A percentile compares a stretch with the other conserved stretches of the same genome.
These are phyloP conservation scores for Nasonia oneida DNA, from an alignment of 2,888 invertebrate genomes.

Conservation along the genomic window DNA sequence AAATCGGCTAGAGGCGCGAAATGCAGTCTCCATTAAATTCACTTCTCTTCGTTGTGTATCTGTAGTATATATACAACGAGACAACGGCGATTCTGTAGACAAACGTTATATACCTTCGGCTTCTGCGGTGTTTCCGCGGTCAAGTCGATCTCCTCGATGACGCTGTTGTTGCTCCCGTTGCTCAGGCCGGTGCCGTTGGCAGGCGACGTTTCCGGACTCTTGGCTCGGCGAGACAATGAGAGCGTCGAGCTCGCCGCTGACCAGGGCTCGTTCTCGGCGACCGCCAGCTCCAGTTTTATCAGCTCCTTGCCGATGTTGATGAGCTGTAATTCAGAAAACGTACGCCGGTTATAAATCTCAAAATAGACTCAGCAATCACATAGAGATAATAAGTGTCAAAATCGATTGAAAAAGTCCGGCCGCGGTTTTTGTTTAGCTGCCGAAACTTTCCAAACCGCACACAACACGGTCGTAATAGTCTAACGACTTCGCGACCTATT, in stretches of 20 bases:
- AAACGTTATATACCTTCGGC: constrained; percentile 51
- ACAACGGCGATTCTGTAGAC: neutral
- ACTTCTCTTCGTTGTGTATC: neutral
- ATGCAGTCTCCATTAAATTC: neutral
- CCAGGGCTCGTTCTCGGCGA: constrained; percentile 65
- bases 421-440: neutral
- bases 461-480: constrained; percentile 7
- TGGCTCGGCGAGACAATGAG: constrained; percentile 68
- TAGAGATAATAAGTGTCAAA: neutral
- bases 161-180: neutral
- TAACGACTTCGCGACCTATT: neutral
- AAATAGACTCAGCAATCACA: neutral
- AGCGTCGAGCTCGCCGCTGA: constrained; percentile 69
- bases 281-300: constrained; percentile 83
- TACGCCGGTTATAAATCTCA: neutral
- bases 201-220: constrained; percentile 24
- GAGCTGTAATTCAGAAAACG: constrained; percentile 75
- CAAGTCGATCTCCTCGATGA: constrained; percentile 66
- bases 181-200: neutral
- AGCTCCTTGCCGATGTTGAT: constrained; percentile 84
- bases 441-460: constrained; percentile 38
- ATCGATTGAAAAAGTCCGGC: neutral
- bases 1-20: constrained; percentile 12
- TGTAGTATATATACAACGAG: neutral
- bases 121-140: constrained; percentile 63